Evolutionary conservation across 2,113 vertebrate genomes (phyloP).

Genomic region (Oryzias javanicus): DNA sequence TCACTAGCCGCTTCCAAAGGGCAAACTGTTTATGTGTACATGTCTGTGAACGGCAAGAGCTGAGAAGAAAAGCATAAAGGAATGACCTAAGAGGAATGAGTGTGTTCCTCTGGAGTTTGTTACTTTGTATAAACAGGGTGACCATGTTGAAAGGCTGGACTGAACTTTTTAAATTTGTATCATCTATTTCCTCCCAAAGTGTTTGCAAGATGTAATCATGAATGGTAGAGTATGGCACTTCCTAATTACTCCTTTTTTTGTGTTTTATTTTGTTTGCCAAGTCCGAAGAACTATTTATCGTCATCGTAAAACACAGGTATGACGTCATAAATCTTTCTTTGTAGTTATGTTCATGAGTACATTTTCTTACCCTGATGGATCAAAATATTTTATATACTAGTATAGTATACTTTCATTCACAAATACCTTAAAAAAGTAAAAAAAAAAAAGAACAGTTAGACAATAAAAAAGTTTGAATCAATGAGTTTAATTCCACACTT

Average conservation of each 20-base stretch:
- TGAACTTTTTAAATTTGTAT: conserved; percentile 1
- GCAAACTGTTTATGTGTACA: conserved; percentile 19
- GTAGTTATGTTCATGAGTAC: conserved; percentile 29
- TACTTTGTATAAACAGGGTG: conserved; percentile 29
- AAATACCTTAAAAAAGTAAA: conserved; percentile 16
- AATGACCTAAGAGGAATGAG: conserved; percentile 9
- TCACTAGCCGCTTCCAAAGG: conserved; percentile 27
- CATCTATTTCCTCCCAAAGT: conserved; percentile 23
- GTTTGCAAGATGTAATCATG: conserved; percentile 23
- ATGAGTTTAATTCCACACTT: conserved; percentile 41
- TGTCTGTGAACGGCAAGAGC: conserved; percentile 15
- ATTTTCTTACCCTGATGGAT: conserved; percentile 16
- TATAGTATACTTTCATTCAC: not conserved
- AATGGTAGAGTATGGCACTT: conserved; percentile 47
- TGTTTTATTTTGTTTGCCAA: conserved; percentile 38
- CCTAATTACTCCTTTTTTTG: conserved; percentile 11
- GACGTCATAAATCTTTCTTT: conserved; percentile 54
- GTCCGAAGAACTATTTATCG: conserved; percentile 47
- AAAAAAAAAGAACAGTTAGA: not conserved
- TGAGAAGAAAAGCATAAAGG: conserved; percentile 15
- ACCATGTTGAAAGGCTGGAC: not conserved
- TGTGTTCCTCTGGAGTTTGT: conserved; percentile 2
- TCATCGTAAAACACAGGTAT: conserved; percentile 51
- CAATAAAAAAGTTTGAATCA: conserved; percentile 39
- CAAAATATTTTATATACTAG: no score